These are phyloP conservation scores for Copidosoma floridanum DNA, from an alignment of 1,140 invertebrate genomes.

Conservation along the genomic window DNA sequence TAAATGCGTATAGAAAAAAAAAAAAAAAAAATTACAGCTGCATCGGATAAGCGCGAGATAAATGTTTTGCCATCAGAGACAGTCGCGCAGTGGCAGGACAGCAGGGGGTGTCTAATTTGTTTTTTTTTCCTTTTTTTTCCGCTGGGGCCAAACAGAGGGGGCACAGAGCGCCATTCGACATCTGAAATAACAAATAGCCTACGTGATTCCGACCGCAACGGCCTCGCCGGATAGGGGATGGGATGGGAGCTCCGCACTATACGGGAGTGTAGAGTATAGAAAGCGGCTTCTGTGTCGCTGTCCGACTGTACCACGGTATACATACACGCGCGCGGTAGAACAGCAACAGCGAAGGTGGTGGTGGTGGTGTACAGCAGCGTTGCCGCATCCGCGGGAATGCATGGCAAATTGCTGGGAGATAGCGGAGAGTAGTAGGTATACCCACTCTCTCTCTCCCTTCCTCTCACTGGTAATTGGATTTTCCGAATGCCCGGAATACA, in stretches of 20 bases:
- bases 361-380: too few relatives aligned
- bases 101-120: neutral
- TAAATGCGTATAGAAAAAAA: too few relatives aligned
- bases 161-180: neutral
- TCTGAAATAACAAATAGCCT: constrained; percentile 14
- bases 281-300: too few relatives aligned
- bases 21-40: too few relatives aligned
- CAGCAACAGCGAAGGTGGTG: too few relatives aligned
- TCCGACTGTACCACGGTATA: too few relatives aligned
- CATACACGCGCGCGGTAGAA: neutral
- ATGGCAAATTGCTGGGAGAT: constrained; percentile 22
- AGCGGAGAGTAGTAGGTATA: constrained; percentile 3
- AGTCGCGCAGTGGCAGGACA: too few relatives aligned
- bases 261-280: too few relatives aligned
- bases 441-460: too few relatives aligned
- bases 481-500: constrained; percentile 21
- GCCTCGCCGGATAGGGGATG: neutral
- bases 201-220: constrained; percentile 5
- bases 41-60: too few relatives aligned
- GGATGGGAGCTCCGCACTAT: neutral
- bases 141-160: too few relatives aligned
- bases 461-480: constrained; percentile 32
- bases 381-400: constrained; percentile 5
- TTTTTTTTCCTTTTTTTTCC: neutral
- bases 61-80: too few relatives aligned